phyloP scores from a whole-genome alignment of 2,888 invertebrate genomes.

The Eupithecia subumbrata region DNA sequence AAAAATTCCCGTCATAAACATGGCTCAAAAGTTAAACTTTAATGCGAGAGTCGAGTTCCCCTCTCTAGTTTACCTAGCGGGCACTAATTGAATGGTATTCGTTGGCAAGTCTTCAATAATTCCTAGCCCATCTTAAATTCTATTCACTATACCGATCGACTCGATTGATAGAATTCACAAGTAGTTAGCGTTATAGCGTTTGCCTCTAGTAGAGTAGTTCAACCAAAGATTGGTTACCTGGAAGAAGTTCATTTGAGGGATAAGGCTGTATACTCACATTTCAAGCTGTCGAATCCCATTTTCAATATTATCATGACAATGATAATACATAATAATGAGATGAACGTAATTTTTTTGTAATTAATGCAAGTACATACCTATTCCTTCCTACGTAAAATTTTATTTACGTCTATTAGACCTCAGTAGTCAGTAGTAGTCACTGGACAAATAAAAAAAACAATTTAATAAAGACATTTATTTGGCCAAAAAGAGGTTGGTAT shows the following conservation, averaged over 20 bases:
- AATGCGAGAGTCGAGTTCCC: neutral
- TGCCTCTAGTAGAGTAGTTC: neutral
- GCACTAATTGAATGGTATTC: conserved; percentile 1
- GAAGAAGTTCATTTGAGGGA: neutral
- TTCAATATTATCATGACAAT: neutral
- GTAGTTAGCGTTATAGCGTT: neutral
- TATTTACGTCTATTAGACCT: too few species aligned
- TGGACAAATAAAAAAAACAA: too few species aligned
- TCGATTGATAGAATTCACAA: neutral
- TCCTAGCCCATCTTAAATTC: conserved; percentile 6
- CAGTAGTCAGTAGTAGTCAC: too few species aligned
- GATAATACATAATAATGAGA: too few species aligned
- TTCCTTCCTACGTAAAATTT: too few species aligned
- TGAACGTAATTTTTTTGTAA: too few species aligned
- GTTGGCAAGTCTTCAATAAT: conserved; percentile 8
- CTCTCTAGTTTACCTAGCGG: neutral
- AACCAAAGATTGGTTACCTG: neutral
- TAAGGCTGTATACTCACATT: neutral
- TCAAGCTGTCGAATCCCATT: too few species aligned
- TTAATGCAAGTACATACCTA: too few species aligned
- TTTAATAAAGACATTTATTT: too few species aligned
- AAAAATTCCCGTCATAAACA: neutral
- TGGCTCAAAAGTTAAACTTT: neutral
- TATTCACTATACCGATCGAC: neutral
- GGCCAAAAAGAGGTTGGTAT: too few species aligned